Percentiles rank a stretch among this genome's conserved stretches.
Conservation (phyloP, 30 jellyfish, hydroid and myxozoan species). For the Hydractinia symbiolongicarpus region DNA sequence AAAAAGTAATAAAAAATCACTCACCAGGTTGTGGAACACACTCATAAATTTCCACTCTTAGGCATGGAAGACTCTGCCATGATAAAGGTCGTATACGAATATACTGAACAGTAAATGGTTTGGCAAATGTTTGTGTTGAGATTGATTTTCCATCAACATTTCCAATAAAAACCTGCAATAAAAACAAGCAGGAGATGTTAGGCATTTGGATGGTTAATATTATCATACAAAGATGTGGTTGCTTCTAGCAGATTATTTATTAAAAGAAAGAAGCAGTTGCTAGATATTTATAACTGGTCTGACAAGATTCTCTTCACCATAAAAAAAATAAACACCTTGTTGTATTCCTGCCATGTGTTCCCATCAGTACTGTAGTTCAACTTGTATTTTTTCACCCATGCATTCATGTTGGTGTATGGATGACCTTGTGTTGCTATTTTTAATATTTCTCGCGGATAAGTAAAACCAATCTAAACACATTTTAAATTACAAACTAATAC, state of each 20-base stretch:
- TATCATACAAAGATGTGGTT: no score
- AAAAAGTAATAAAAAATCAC: not conserved
- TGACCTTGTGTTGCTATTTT: slow-evolving; percentile 95
- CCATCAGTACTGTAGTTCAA: slow-evolving; percentile 80
- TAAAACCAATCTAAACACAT: slow-evolving; percentile 69
- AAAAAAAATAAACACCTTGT: not conserved
- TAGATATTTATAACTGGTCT: no score
- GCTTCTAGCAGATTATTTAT: no score
- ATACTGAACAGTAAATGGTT: slow-evolving; percentile 50
- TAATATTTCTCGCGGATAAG: slow-evolving; percentile 72
- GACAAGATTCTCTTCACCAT: no score
- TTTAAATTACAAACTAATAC: not conserved
- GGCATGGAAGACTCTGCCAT: slow-evolving; percentile 80
- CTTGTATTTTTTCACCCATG: slow-evolving; percentile 69
- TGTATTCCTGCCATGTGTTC: slow-evolving; percentile 49
- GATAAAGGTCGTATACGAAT: slow-evolving; percentile 63
- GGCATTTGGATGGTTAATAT: not conserved
- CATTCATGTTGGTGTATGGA: slow-evolving; percentile 25
- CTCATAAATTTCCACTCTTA: slow-evolving; percentile 82
- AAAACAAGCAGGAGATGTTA: not conserved
- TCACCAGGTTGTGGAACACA: slow-evolving; percentile 82
- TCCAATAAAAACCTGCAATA: slow-evolving; percentile 57
- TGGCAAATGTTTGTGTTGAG: slow-evolving; percentile 27
- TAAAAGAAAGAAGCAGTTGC: no score
- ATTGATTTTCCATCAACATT: slow-evolving; percentile 58